Percentiles rank a stretch among this genome's conserved stretches.
These are phyloP conservation scores for Chymomyza costata DNA, from an alignment of 1,140 invertebrate genomes.

Conservation along the genomic window DNA sequence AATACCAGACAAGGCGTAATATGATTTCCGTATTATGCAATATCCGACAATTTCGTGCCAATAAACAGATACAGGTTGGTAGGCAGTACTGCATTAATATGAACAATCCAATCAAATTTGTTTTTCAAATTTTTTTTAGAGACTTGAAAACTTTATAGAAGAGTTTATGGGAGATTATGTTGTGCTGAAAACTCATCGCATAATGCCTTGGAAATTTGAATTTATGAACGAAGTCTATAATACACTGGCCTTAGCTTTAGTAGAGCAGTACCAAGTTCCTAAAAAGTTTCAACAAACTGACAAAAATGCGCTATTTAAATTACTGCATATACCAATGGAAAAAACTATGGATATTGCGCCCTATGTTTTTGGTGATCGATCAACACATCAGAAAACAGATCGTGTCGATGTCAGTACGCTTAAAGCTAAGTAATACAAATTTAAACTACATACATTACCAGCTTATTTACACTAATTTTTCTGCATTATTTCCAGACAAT, in stretches of 20 bases:
- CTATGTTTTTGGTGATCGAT: constrained; percentile 63
- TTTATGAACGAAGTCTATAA: constrained; percentile 70
- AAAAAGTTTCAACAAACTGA: constrained; percentile 12
- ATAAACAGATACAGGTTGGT: constrained; percentile 47
- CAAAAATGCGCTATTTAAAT: constrained; percentile 20
- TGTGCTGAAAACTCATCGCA: constrained; percentile 54
- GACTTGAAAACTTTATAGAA: constrained; percentile 48
- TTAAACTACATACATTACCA: too few species aligned
- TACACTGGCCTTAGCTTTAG: constrained; percentile 50
- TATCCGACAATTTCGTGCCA: too few species aligned
- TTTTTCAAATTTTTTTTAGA: constrained; percentile 18
- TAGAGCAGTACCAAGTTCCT: constrained; percentile 44
- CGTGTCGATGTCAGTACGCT: constrained; percentile 16
- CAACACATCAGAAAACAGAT: constrained; percentile 44
- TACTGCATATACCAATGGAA: constrained; percentile 37
- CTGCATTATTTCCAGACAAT: constrained; percentile 36
- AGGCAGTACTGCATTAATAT: neutral
- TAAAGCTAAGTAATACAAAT: constrained; percentile 40
- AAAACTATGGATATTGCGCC: constrained; percentile 34
- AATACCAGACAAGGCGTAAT: too few species aligned
- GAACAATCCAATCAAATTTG: neutral
- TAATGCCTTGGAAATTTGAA: constrained; percentile 72
- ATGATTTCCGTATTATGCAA: too few species aligned
- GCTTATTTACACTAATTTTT: too few species aligned
- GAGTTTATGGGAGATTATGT: constrained; percentile 66